Conservation (phyloP, 64 coral and sea anemone genomes). For the Porites lutea region DNA sequence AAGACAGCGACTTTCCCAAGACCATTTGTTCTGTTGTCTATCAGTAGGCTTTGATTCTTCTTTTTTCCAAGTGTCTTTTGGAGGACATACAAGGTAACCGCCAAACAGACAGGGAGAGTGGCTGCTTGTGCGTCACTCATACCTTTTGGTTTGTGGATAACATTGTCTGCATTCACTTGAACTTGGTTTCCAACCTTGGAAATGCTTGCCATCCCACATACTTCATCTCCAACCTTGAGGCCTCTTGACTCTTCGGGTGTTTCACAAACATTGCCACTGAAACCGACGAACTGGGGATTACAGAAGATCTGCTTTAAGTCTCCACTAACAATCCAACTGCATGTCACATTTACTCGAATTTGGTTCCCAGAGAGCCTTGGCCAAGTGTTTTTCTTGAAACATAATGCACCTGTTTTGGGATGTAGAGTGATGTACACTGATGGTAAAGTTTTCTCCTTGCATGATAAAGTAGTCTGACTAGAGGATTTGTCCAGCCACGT, state of each 20-base stretch:
- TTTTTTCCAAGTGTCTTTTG: neutral
- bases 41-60: slow-evolving; percentile 1
- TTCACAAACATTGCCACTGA: slow-evolving; percentile 32
- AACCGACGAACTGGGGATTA: slow-evolving; percentile 32
- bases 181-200: slow-evolving; percentile 48
- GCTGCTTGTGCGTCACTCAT: slow-evolving; percentile 68
- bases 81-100: slow-evolving; percentile 30
- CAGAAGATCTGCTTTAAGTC: neutral
- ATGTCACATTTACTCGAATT: slow-evolving; percentile 61
- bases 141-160: slow-evolving; percentile 47
- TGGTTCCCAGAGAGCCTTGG: slow-evolving; percentile 9
- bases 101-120: slow-evolving; percentile 62
- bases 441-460: neutral
- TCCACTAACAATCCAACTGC: slow-evolving; percentile 58
- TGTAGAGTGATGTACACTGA: slow-evolving; percentile 37
- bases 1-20: slow-evolving; percentile 43
- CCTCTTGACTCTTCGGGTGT: neutral
- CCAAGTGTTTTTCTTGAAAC: slow-evolving; percentile 44
- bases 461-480: neutral
- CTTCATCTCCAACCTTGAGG: slow-evolving; percentile 33
- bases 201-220: slow-evolving; percentile 56
- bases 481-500: slow-evolving; percentile 15
- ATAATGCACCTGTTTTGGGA: slow-evolving; percentile 43
- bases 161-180: slow-evolving; percentile 32
- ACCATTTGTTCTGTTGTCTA: slow-evolving; percentile 69